A percentile compares a stretch with the other conserved stretches of the same genome.
Evolutionary conservation across 1,140 invertebrate species (phyloP).

Genomic region (Ceratosolen solmsi): DNA sequence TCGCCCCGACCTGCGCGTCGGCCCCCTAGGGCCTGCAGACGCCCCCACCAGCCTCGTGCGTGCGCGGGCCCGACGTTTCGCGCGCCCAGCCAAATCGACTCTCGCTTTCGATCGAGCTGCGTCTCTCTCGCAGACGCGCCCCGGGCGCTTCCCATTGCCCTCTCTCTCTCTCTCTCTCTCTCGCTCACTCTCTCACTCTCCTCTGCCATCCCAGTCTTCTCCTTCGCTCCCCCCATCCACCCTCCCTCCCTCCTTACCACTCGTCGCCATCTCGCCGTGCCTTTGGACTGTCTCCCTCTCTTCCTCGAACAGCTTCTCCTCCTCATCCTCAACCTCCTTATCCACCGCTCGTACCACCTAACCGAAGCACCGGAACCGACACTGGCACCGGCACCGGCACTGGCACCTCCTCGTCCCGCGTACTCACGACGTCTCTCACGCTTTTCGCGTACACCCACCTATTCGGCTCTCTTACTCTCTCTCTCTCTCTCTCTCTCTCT

Average conservation of each 20-base stretch:
- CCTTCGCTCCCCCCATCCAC: not conserved
- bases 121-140: slow-evolving; percentile 55
- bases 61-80: not conserved
- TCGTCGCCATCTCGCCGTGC: no score
- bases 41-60: not conserved
- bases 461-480: no score
- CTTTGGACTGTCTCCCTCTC: no score
- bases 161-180: slow-evolving; percentile 34
- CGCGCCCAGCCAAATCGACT: slow-evolving; percentile 13
- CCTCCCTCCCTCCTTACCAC: not conserved
- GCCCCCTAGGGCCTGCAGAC: not conserved
- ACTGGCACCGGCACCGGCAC: not conserved
- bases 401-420: not conserved
- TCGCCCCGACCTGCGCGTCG: no score
- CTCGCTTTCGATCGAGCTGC: slow-evolving; percentile 37
- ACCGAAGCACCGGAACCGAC: no score
- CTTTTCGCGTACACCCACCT: no score
- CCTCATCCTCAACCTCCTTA: no score
- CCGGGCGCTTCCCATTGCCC: slow-evolving; percentile 63
- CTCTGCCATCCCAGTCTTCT: not conserved
- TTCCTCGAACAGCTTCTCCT: no score
- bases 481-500: no score
- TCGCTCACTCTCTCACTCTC: not conserved
- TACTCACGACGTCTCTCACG: not conserved
- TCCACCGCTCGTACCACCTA: no score